Percentiles rank a stretch among this genome's conserved stretches.
These are phyloP conservation scores for Rhodeus uyekii DNA, from an alignment of 2,797 vertebrate genomes.

Conservation along the genomic window DNA sequence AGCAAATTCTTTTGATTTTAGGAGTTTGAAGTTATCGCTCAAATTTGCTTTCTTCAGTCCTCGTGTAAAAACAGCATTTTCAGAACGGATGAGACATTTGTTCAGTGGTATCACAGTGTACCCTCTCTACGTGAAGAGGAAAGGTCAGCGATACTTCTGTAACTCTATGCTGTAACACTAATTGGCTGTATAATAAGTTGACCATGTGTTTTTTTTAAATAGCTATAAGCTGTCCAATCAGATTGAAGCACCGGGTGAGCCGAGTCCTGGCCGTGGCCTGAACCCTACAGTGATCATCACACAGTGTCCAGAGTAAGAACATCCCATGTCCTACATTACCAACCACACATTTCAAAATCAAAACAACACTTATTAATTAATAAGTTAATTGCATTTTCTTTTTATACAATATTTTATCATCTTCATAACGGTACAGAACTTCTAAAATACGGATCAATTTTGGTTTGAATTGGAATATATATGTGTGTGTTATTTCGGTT, in stretches of 20 bases:
- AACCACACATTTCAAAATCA: background rate
- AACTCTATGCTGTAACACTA: background rate
- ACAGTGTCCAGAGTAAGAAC: conserved; percentile 85
- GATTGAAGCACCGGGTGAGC: conserved; percentile 80
- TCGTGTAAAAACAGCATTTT: conserved; percentile 86
- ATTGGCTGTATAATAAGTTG: background rate
- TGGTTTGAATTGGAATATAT: no score
- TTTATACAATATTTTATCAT: no score
- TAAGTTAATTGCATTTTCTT: no score
- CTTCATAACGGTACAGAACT: no score
- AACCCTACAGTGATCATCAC: conserved; percentile 86
- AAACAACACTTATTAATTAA: no score
- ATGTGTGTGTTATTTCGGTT: no score
- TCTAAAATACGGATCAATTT: no score
- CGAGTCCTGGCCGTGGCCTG: conserved; percentile 67
- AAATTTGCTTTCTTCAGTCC: conserved; percentile 86
- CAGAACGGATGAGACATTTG: conserved; percentile 73
- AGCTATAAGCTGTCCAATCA: conserved; percentile 88
- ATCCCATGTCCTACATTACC: background rate
- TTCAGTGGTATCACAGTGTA: conserved; percentile 83
- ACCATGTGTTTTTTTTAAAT: background rate
- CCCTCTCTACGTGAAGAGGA: conserved; percentile 80
- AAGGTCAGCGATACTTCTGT: conserved; percentile 72
- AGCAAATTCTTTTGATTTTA: conserved; percentile 57
- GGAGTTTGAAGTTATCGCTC: conserved; percentile 92